phyloP scores from a whole-genome alignment of 1,140 invertebrate genomes.

The Camponotus vicinus region DNA sequence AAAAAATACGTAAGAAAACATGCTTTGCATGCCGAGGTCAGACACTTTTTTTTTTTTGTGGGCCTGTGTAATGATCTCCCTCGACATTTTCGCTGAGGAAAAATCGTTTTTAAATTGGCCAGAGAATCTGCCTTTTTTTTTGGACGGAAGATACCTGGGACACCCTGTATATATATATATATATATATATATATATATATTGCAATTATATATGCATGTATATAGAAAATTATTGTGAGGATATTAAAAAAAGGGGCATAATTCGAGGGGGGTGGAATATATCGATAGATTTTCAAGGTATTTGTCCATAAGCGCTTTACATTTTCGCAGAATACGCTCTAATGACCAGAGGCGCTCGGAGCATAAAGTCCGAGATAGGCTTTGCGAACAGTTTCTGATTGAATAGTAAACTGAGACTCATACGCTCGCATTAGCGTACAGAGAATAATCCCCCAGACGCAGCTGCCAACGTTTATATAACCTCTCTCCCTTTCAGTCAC shows the following conservation, averaged over 20 bases:
- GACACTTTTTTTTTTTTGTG: too few species aligned
- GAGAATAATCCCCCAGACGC: slow-evolving; percentile 66
- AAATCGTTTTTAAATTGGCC: too few species aligned
- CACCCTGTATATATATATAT: too few species aligned
- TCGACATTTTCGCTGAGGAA: too few species aligned
- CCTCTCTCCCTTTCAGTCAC: slow-evolving; percentile 58
- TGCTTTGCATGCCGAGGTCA: too few species aligned
- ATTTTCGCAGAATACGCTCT: slow-evolving; percentile 55
- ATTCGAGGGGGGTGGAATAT: neutral
- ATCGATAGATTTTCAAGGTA: slow-evolving; percentile 34
- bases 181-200: too few species aligned
- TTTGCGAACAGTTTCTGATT: slow-evolving; percentile 66
- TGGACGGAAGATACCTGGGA: too few species aligned
- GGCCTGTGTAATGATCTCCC: too few species aligned
- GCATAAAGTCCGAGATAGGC: slow-evolving; percentile 58
- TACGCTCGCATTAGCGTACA: slow-evolving; percentile 61
- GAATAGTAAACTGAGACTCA: slow-evolving; percentile 68
- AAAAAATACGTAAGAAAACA: too few species aligned
- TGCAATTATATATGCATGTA: too few species aligned
- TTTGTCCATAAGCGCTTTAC: slow-evolving; percentile 50
- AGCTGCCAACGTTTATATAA: slow-evolving; percentile 60
- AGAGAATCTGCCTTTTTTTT: too few species aligned
- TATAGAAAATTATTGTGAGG: neutral
- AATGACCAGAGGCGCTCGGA: slow-evolving; percentile 51
- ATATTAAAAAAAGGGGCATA: slow-evolving; percentile 9